phyloP scores from a whole-genome alignment of 2,888 invertebrate genomes.

The Ectropis crepuscularia region DNA sequence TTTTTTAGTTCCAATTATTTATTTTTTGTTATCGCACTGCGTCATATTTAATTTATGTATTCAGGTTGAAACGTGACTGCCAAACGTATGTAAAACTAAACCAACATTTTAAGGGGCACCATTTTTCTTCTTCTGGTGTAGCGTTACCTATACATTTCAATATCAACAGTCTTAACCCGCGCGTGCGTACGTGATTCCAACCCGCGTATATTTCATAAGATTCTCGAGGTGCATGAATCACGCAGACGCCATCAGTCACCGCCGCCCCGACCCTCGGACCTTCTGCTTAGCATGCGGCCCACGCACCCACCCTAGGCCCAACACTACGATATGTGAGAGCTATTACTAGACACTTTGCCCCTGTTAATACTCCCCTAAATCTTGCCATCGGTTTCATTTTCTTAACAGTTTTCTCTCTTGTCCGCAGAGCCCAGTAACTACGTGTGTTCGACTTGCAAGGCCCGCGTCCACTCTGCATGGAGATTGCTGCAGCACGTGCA shows the following conservation, averaged over 20 bases:
- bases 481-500: slow-evolving; percentile 97
- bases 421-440: slow-evolving; percentile 96
- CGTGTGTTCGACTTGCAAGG: slow-evolving; percentile 97
- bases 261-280: slow-evolving; percentile 77
- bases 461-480: slow-evolving; percentile 97
- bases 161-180: slow-evolving; percentile 83
- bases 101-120: slow-evolving; percentile 42
- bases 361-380: slow-evolving; percentile 83
- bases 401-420: slow-evolving; percentile 60
- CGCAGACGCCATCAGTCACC: slow-evolving; percentile 83
- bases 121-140: slow-evolving; percentile 63
- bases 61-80: slow-evolving; percentile 25
- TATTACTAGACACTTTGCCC: slow-evolving; percentile 84
- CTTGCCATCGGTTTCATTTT: slow-evolving; percentile 63
- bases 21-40: too few relatives aligned
- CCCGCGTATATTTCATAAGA: slow-evolving; percentile 85
- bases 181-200: slow-evolving; percentile 78
- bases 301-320: slow-evolving; percentile 79
- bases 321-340: slow-evolving; percentile 84
- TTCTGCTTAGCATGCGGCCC: slow-evolving; percentile 78
- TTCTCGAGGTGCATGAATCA: slow-evolving; percentile 85
- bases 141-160: slow-evolving; percentile 82
- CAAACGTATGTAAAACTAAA: slow-evolving; percentile 40
- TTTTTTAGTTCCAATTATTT: too few relatives aligned
- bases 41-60: slow-evolving; percentile 10